Conservation (phyloP, 1,140 invertebrate genomes). For the Formica selysi region DNA sequence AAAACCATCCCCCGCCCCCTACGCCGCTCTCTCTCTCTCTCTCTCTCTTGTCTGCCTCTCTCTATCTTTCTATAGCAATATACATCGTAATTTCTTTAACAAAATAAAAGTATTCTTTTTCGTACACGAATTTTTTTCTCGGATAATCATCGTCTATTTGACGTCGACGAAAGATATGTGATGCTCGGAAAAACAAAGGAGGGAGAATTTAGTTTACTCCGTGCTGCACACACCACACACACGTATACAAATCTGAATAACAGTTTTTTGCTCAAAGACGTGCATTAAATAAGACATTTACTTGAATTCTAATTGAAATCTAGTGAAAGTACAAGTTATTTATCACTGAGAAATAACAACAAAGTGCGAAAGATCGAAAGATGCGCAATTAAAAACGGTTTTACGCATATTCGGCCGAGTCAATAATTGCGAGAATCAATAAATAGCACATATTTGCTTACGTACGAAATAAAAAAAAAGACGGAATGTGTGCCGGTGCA, state of each 20-base stretch:
- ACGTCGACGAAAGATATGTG: neutral
- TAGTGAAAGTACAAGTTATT: slow-evolving; percentile 18
- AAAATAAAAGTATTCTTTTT: slow-evolving; percentile 28
- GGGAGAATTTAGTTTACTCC: neutral
- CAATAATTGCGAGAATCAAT: slow-evolving; percentile 44
- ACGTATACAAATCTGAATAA: neutral
- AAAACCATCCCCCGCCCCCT: slow-evolving; percentile 64
- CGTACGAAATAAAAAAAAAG: slow-evolving; percentile 3
- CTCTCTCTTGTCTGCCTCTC: neutral
- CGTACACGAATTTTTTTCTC: neutral
- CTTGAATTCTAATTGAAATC: neutral
- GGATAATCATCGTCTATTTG: neutral
- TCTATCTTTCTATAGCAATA: slow-evolving; percentile 4
- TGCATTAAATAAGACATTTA: neutral
- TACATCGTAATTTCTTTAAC: slow-evolving; percentile 4
- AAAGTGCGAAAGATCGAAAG: neutral
- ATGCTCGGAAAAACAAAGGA: neutral
- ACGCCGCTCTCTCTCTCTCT: neutral
- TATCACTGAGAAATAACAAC: neutral
- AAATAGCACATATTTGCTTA: slow-evolving; percentile 23
- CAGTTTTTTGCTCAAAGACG: neutral
- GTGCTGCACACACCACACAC: too few species aligned
- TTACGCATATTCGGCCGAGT: neutral
- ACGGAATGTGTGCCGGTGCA: neutral
- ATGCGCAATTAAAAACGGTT: neutral